Evolutionary conservation across 2,888 invertebrate genomes (phyloP).

Genomic region (Nomada fabriciana): DNA sequence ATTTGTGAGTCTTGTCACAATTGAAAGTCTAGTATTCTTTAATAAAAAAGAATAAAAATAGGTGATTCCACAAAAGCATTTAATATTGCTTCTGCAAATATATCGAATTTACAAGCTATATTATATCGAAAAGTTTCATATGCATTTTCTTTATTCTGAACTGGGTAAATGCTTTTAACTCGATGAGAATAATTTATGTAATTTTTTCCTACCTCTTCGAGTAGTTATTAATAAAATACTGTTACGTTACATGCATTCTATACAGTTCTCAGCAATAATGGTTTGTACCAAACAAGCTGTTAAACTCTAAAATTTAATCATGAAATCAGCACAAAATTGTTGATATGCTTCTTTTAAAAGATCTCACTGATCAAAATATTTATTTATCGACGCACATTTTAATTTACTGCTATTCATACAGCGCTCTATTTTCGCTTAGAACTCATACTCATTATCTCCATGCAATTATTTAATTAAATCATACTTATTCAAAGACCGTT

Average conservation of each 20-base stretch:
- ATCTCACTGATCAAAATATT: constrained; percentile 1
- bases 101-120: constrained; percentile 9
- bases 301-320: constrained; percentile 1
- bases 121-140: constrained; percentile 17
- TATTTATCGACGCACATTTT: constrained; percentile 1
- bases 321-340: constrained; percentile 16
- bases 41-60: not conserved
- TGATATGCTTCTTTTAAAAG: constrained; percentile 7
- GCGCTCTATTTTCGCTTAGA: constrained; percentile 7
- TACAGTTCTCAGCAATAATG: constrained; percentile 26
- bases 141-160: constrained; percentile 2
- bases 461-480: constrained; percentile 11
- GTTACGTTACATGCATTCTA: constrained; percentile 40
- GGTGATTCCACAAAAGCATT: constrained; percentile 13
- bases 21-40: constrained; percentile 2
- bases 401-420: constrained; percentile 18
- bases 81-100: constrained; percentile 59
- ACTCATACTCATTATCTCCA: constrained; percentile 34
- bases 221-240: constrained; percentile 18
- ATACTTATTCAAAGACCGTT: constrained; percentile 9
- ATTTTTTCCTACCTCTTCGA: not conserved
- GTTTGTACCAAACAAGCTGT: constrained; percentile 24
- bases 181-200: not conserved
- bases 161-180: not conserved
- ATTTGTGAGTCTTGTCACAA: constrained; percentile 55